phyloP scores from a whole-genome alignment of 2,888 invertebrate species.

The Hirtodrosophila duncani region DNA sequence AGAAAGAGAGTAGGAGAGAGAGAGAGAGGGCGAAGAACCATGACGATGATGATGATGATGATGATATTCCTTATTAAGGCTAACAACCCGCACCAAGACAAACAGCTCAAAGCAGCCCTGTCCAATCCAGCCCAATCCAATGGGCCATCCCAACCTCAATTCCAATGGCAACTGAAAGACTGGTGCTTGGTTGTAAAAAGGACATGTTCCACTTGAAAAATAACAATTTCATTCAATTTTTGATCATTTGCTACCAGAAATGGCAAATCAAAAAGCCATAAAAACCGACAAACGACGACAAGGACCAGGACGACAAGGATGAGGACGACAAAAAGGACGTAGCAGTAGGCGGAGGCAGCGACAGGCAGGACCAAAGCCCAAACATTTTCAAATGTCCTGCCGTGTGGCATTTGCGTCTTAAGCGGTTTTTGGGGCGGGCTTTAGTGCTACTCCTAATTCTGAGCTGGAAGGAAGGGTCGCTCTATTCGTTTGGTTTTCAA shows the following conservation, averaged over 20 bases:
- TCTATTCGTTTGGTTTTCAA: slow-evolving; percentile 55
- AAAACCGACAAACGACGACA: slow-evolving; percentile 54
- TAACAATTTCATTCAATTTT: slow-evolving; percentile 74
- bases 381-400: slow-evolving; percentile 42
- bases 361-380: slow-evolving; percentile 27
- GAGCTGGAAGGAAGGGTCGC: slow-evolving; percentile 28
- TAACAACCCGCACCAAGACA: slow-evolving; percentile 68
- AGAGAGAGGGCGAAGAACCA: no score
- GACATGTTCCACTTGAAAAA: slow-evolving; percentile 73
- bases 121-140: slow-evolving; percentile 6
- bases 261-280: slow-evolving; percentile 74
- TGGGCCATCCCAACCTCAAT: no score
- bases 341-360: slow-evolving; percentile 12
- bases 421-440: slow-evolving; percentile 56
- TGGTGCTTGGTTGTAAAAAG: slow-evolving; percentile 40
- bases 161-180: slow-evolving; percentile 5
- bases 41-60: slow-evolving; percentile 2
- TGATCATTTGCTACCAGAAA: slow-evolving; percentile 75
- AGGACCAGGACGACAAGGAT: slow-evolving; percentile 25
- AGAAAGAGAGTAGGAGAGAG: no score
- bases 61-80: slow-evolving; percentile 63
- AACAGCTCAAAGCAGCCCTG: slow-evolving; percentile 38
- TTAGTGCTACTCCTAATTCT: neutral
- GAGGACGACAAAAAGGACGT: slow-evolving; percentile 17
- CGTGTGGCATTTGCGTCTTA: slow-evolving; percentile 45